Evolutionary conservation across 2,888 invertebrate genomes (phyloP).

Genomic region (Dioctria linearis): DNA sequence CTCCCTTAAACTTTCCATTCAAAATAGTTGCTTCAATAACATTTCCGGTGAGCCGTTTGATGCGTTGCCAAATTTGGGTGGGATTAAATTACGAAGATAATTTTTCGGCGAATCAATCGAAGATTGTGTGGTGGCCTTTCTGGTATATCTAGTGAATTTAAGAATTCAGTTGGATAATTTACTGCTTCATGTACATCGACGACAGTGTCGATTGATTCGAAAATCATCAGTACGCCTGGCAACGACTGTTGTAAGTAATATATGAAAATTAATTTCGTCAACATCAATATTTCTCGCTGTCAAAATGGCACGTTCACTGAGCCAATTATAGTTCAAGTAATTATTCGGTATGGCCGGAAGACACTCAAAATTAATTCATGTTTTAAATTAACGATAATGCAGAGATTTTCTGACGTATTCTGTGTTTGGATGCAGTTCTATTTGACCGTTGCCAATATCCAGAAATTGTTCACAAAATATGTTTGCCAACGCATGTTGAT

Average conservation of each 20-base stretch:
- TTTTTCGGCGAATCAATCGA: too few relatives aligned
- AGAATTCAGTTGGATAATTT: slow-evolving; percentile 11
- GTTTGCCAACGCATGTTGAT: slow-evolving; percentile 47
- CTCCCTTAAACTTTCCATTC: too few relatives aligned
- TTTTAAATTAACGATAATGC: slow-evolving; percentile 59
- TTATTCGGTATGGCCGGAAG: slow-evolving; percentile 60
- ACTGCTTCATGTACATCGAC: background rate
- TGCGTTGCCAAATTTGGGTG: too few relatives aligned
- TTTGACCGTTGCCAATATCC: slow-evolving; percentile 56
- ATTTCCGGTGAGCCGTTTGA: too few relatives aligned
- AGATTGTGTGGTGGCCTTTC: too few relatives aligned
- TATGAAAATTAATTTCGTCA: slow-evolving; percentile 59
- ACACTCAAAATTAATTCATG: slow-evolving; percentile 61
- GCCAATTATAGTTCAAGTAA: slow-evolving; percentile 59
- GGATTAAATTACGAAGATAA: too few relatives aligned
- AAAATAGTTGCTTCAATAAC: too few relatives aligned
- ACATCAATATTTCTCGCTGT: slow-evolving; percentile 61
- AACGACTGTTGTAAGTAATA: slow-evolving; percentile 60
- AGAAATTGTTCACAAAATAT: slow-evolving; percentile 49
- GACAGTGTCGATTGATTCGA: slow-evolving; percentile 60
- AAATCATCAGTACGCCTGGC: slow-evolving; percentile 58
- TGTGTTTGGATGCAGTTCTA: slow-evolving; percentile 57
- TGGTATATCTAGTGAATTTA: too few relatives aligned
- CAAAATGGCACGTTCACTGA: slow-evolving; percentile 53
- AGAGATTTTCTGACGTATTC: slow-evolving; percentile 58